Conservation (phyloP, 2,113 vertebrate species). For the Hystrix cristata region DNA sequence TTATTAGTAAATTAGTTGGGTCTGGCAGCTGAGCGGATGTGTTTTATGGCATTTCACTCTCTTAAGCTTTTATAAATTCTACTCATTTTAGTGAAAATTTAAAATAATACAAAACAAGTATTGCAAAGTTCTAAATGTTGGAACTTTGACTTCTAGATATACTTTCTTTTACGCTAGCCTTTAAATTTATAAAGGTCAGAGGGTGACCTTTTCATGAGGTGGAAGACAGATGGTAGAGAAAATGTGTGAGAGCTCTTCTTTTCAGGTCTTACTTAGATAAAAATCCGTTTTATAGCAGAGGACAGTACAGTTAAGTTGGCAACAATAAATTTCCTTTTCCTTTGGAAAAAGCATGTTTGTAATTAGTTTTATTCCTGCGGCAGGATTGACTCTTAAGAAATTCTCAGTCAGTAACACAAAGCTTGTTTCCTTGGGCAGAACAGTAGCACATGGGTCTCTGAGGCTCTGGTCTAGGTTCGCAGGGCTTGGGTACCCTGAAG, state of each 20-base stretch:
- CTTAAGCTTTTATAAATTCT: conserved; percentile 17
- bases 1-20: not conserved
- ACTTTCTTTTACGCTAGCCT: not conserved
- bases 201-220: not conserved
- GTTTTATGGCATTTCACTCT: not conserved
- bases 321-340: conserved; percentile 60
- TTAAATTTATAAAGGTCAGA: conserved; percentile 40
- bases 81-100: conserved; percentile 39
- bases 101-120: not conserved
- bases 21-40: not conserved
- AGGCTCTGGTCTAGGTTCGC: not conserved
- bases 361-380: conserved; percentile 33
- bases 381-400: conserved; percentile 16
- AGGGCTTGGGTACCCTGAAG: not conserved
- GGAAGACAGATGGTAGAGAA: conserved; percentile 40
- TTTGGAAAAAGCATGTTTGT: conserved; percentile 41
- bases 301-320: conserved; percentile 21
- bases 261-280: conserved; percentile 35
- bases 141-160: not conserved
- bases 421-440: conserved; percentile 38
- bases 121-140: conserved; percentile 5
- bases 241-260: not conserved
- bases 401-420: not conserved
- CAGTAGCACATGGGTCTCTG: not conserved
- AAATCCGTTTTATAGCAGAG: conserved; percentile 42